phyloP scores from a whole-genome alignment of 2,888 invertebrate genomes.

The Cetonia aurata region DNA sequence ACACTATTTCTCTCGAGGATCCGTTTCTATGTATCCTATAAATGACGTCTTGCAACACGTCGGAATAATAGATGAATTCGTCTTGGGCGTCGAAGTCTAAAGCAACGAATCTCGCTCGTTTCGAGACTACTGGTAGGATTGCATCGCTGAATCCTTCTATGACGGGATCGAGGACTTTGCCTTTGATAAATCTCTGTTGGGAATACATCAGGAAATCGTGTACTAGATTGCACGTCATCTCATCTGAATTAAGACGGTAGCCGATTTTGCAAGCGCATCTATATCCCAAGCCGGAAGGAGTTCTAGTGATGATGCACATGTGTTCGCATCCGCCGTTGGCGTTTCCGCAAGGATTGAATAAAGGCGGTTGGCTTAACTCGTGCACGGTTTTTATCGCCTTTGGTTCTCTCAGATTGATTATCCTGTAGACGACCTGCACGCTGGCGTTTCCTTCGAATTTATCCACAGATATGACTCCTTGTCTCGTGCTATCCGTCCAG shows the following conservation, averaged over 20 bases:
- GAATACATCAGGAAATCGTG: conserved; percentile 95
- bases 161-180: conserved; percentile 88
- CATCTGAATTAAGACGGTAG: conserved; percentile 79
- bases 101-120: conserved; percentile 93
- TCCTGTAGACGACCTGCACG: conserved; percentile 84
- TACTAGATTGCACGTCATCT: conserved; percentile 84
- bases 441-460: conserved; percentile 85
- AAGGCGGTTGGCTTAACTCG: conserved; percentile 78
- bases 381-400: conserved; percentile 88
- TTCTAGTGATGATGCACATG: conserved; percentile 91
- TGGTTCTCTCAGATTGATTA: conserved; percentile 84
- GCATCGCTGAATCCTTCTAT: conserved; percentile 95
- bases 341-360: conserved; percentile 86
- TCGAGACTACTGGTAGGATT: conserved; percentile 92
- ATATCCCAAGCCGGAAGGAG: conserved; percentile 81
- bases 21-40: conserved; percentile 86
- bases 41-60: conserved; percentile 95
- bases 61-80: conserved; percentile 96
- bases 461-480: conserved; percentile 88
- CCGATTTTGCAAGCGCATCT: conserved; percentile 94
- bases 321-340: conserved; percentile 94
- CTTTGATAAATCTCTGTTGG: conserved; percentile 95
- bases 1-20: conserved; percentile 86
- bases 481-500: conserved; percentile 94
- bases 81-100: conserved; percentile 93